Percentiles rank a stretch among this genome's conserved stretches.
phyloP scores from a whole-genome alignment of 2,888 invertebrate genomes.

The Odontothrips loti region DNA sequence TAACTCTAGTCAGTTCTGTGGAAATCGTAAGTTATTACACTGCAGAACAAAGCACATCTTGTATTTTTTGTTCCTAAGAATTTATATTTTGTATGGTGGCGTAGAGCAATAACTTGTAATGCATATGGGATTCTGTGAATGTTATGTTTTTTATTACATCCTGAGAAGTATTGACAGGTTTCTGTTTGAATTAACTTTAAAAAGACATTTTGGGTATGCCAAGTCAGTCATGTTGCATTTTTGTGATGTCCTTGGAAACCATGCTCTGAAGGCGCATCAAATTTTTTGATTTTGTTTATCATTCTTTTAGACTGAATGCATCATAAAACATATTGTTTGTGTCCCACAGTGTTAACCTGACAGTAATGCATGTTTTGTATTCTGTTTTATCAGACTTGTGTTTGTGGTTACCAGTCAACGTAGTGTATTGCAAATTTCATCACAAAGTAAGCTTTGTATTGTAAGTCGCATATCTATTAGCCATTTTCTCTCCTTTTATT shows the following conservation, averaged over 20 bases:
- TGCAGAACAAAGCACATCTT: slow-evolving; percentile 21
- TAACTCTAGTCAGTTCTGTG: slow-evolving; percentile 23
- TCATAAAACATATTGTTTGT: not conserved
- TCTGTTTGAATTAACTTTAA: not conserved
- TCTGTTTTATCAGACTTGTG: not conserved
- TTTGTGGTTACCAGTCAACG: slow-evolving; percentile 1
- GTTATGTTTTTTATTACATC: not conserved
- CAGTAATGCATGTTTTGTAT: not conserved
- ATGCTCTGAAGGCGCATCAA: not conserved
- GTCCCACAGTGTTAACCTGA: not conserved
- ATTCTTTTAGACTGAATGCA: not conserved
- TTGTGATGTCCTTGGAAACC: not conserved
- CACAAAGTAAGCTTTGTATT: not conserved
- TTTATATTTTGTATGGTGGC: slow-evolving; percentile 18
- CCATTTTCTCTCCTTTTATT: not conserved
- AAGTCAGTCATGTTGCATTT: not conserved
- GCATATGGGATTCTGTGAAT: not conserved
- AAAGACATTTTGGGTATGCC: not conserved
- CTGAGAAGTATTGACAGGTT: not conserved
- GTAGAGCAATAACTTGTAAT: slow-evolving; percentile 17
- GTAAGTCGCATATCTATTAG: slow-evolving; percentile 23
- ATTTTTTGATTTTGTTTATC: not conserved
- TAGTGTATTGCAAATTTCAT: slow-evolving; percentile 6
- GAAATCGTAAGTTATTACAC: not conserved
- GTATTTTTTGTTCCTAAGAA: slow-evolving; percentile 23